These are phyloP conservation scores for Drosophila crucigera DNA, from an alignment of 2,888 invertebrate genomes.

Conservation along the genomic window DNA sequence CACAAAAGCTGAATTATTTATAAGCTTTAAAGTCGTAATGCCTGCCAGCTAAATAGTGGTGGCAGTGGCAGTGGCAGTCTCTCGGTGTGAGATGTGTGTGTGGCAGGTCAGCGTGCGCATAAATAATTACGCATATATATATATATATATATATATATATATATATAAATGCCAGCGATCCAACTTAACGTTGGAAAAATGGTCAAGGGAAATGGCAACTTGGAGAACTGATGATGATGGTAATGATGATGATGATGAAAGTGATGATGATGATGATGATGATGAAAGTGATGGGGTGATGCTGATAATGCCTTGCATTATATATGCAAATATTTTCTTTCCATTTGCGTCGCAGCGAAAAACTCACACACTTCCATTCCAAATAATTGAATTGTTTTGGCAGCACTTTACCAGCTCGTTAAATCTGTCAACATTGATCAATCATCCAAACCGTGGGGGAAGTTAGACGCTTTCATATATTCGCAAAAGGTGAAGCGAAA, in stretches of 20 bases:
- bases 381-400: slow-evolving; percentile 78
- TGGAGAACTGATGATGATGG: background rate
- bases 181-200: slow-evolving; percentile 19
- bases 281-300: slow-evolving; percentile 9
- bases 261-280: slow-evolving; percentile 7
- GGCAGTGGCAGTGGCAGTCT: background rate
- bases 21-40: slow-evolving; percentile 44
- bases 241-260: slow-evolving; percentile 3
- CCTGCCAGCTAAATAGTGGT: slow-evolving; percentile 3
- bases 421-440: slow-evolving; percentile 81
- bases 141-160: too few species aligned
- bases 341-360: slow-evolving; percentile 48
- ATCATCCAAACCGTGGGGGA: slow-evolving; percentile 49
- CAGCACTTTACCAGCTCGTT: slow-evolving; percentile 81
- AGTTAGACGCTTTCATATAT: background rate
- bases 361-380: slow-evolving; percentile 9
- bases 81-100: slow-evolving; percentile 9
- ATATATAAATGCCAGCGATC: slow-evolving; percentile 22
- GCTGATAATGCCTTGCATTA: slow-evolving; percentile 25
- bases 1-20: slow-evolving; percentile 70
- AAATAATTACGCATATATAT: slow-evolving; percentile 61
- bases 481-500: slow-evolving; percentile 8
- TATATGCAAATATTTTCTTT: slow-evolving; percentile 69
- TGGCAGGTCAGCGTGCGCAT: slow-evolving; percentile 41
- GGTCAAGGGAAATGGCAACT: slow-evolving; percentile 22